Base-by-base conservation (phyloP, 2,888 invertebrate species). In the Pheosia gnoma region DNA sequence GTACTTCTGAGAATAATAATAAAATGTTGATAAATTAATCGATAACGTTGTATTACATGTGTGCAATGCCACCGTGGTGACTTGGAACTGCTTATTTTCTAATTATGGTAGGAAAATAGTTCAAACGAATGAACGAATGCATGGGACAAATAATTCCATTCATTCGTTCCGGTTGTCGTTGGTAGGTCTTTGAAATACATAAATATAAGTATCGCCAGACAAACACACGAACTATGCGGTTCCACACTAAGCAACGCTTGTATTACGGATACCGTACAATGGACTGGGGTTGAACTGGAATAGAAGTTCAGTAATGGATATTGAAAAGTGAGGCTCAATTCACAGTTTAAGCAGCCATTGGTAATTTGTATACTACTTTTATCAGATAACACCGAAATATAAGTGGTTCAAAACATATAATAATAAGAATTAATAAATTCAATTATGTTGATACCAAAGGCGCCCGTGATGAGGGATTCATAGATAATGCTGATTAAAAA, bases 1-100 rank as follows among this genome's bases (percentile, higher is more conserved):
- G 51, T 10, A 59, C 3, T 69, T 58, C 59, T 11, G n/a, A 39
- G 54, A 70, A 59, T 39, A 38, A 38, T 39, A 51, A 38, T 39
- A 51, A 36, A 55, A 53, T 54, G 47, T 37, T 61, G 72, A 72
- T 70, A 72, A 71, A 63, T 59, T 25, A 36, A 62, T 59, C 25
- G 70, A 70, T 69, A 65, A 65, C 37, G 11, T 36, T 47, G 9
- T 9, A 9, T n/a, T 9, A n/a, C 11, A n/a, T 47, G n/a, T 5
- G 4, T 3, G n/a, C 47, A 47, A 47, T 9, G 11, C 3, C 11
- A 4, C 8, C 45, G 11, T 4, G 4, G 11, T 47, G 4, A 5
- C 4, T 47, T 47, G 4, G 47, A 47, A 47, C 25, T 25, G 25
- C 47, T n/a, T 47, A 5, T 4, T 11, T 47, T n/a, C 11, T n/a